Evolutionary conservation across 2,888 invertebrate genomes (phyloP).

Genomic region (Zele albiditarsus): DNA sequence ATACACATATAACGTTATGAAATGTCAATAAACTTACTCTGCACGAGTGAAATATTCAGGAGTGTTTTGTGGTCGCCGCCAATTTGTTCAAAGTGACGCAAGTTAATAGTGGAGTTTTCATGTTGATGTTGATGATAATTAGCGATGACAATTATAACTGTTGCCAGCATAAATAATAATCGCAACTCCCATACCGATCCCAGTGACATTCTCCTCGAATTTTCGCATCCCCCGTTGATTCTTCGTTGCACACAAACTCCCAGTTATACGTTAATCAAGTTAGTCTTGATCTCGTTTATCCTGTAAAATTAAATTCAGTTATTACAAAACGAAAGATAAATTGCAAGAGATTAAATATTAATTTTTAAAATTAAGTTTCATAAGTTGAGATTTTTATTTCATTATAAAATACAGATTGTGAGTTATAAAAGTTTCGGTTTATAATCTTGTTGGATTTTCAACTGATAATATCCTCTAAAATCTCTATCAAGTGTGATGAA

Average conservation of each 20-base stretch:
- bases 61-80: slow-evolving; percentile 53
- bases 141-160: slow-evolving; percentile 66
- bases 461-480: not conserved
- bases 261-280: not conserved
- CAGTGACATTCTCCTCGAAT: slow-evolving; percentile 65
- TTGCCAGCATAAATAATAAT: slow-evolving; percentile 65
- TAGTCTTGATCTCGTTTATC: slow-evolving; percentile 27
- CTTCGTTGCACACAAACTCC: slow-evolving; percentile 17
- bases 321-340: not conserved
- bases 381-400: not conserved
- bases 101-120: slow-evolving; percentile 55
- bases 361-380: not conserved
- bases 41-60: slow-evolving; percentile 56
- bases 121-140: slow-evolving; percentile 64
- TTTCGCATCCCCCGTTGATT: slow-evolving; percentile 67
- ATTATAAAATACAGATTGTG: not conserved
- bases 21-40: slow-evolving; percentile 54
- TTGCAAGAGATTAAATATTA: not conserved
- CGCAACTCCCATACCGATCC: slow-evolving; percentile 66
- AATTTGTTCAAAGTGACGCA: slow-evolving; percentile 46
- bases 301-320: slow-evolving; percentile 12
- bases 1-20: not conserved
- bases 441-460: not conserved
- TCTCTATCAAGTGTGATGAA: not conserved
- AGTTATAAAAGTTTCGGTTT: not conserved